Conservation (phyloP, 2,888 invertebrate species). For the Schizaphis graminum region DNA sequence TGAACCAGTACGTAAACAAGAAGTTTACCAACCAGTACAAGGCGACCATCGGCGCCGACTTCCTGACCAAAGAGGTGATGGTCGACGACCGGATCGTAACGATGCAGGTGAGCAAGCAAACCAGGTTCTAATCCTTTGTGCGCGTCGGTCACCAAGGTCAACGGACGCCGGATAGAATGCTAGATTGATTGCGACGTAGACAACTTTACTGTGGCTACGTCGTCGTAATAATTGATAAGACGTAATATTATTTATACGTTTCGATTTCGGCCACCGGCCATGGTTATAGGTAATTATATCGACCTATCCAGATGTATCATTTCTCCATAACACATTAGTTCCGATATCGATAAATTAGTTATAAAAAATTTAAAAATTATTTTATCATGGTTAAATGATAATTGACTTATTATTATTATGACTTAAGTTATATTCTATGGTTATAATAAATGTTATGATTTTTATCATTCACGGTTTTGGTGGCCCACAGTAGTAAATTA, state of each 20-base stretch:
- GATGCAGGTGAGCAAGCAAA: constrained; percentile 81
- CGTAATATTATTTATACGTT: not conserved
- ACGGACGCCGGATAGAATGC: not conserved
- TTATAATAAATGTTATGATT: no score
- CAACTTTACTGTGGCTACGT: not conserved
- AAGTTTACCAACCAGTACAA: constrained; percentile 99
- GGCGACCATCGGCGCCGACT: constrained; percentile 99
- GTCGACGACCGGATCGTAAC: constrained; percentile 99
- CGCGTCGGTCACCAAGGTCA: constrained; percentile 46
- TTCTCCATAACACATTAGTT: not conserved
- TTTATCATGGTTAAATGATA: no score
- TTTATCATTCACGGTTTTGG: not conserved
- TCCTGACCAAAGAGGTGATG: constrained; percentile 98
- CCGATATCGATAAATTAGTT: not conserved
- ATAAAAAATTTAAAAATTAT: not conserved
- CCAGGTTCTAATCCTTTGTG: not conserved
- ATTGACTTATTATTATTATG: no score
- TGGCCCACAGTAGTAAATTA: not conserved
- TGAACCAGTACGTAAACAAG: constrained; percentile 99
- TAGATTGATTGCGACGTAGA: not conserved
- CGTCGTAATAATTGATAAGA: not conserved
- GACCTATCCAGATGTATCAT: no score
- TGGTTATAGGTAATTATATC: not conserved
- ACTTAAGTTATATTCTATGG: no score
- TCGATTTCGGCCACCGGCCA: not conserved